A percentile compares a stretch with the other conserved stretches of the same genome.
phyloP scores from a whole-genome alignment of 2,888 invertebrate genomes.

The Margaritifera margaritifera region DNA sequence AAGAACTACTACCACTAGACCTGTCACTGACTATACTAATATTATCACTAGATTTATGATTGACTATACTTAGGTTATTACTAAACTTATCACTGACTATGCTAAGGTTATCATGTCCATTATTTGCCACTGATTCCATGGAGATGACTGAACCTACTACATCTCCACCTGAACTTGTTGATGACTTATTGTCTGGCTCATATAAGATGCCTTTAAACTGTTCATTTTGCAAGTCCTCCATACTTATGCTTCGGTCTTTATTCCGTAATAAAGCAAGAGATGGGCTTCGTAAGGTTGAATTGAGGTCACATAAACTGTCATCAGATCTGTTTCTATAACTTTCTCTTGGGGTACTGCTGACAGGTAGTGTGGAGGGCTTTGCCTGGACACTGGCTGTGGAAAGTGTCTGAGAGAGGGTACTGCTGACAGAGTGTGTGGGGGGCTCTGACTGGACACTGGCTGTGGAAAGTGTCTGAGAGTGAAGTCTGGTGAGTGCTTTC shows the following conservation, averaged over 20 bases:
- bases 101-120: neutral
- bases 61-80: no score
- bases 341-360: no score
- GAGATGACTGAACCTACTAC: neutral
- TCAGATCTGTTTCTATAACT: no score
- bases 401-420: no score
- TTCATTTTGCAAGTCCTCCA: slow-evolving; percentile 48
- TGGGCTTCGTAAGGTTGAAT: no score
- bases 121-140: neutral
- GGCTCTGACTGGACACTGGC: no score
- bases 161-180: slow-evolving; percentile 30
- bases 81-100: neutral
- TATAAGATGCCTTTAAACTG: slow-evolving; percentile 37
- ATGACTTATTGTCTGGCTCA: slow-evolving; percentile 24
- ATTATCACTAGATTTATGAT: no score
- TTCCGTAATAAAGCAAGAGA: neutral
- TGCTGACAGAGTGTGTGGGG: no score
- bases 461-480: no score
- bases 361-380: no score
- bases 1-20: neutral
- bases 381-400: no score
- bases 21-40: neutral
- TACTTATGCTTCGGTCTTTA: slow-evolving; percentile 33
- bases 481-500: slow-evolving; percentile 17
- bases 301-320: no score